A percentile compares a stretch with the other conserved stretches of the same genome.
Conservation (phyloP, 2,888 invertebrate species). For the Amphimallon solstitiale region DNA sequence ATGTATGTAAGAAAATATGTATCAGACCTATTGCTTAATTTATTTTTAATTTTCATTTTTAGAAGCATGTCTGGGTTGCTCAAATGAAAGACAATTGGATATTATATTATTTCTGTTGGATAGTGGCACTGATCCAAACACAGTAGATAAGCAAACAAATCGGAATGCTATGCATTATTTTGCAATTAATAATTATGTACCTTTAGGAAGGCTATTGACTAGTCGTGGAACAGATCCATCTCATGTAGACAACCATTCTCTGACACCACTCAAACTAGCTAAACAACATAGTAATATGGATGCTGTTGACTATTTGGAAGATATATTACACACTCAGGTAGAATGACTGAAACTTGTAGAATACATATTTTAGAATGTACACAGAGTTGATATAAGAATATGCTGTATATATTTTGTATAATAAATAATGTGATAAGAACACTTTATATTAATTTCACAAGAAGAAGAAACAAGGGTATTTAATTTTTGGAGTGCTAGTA, state of each 20-base stretch:
- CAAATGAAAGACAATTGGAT: conserved; percentile 59
- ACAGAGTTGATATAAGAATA: too few relatives aligned
- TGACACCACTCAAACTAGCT: conserved; percentile 64
- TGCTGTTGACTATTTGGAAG: conserved; percentile 36
- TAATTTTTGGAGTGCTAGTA: too few relatives aligned
- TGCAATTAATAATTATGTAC: conserved; percentile 64
- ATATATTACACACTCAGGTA: too few relatives aligned
- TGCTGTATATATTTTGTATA: too few relatives aligned
- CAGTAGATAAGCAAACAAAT: conserved; percentile 60
- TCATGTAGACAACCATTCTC: conserved; percentile 58
- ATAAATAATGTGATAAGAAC: too few relatives aligned
- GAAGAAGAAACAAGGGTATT: too few relatives aligned
- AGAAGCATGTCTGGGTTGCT: conserved; percentile 52
- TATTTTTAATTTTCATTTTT: conserved; percentile 28
- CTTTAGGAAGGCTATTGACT: conserved; percentile 59
- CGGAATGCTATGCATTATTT: conserved; percentile 66
- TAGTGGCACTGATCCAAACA: conserved; percentile 61
- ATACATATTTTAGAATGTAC: too few relatives aligned
- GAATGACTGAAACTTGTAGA: too few relatives aligned
- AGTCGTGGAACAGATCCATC: conserved; percentile 60
- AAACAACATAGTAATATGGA: conserved; percentile 37
- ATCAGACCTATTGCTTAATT: too few relatives aligned
- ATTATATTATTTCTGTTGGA: conserved; percentile 61
- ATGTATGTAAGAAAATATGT: too few relatives aligned
- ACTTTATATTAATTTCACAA: too few relatives aligned